Evolutionary conservation across 2,113 vertebrate species (phyloP), one percentile per base, ranked within the genome.

Genomic region (Urocynchramus pylzowi): DNA sequence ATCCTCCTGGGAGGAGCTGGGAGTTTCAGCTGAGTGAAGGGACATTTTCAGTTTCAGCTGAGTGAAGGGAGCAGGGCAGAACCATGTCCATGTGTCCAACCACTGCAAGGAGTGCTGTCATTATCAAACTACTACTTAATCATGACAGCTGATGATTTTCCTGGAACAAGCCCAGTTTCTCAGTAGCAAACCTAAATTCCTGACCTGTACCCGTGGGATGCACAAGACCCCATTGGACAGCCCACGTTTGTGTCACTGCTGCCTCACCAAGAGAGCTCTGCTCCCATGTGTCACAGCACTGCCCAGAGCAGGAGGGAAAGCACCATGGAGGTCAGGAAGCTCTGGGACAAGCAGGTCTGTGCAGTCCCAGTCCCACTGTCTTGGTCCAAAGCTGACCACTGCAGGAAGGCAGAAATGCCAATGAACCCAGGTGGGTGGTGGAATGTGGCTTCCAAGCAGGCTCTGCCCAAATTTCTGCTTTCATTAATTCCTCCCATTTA

Each of bases 371-470:
- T 8, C 20, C 31, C 50, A 12, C 17, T 31, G 26, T 21, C n/a
- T n/a, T 37, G 31, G 47, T 67, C 31, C 57, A 45, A 41, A 79
- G 13, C 71, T 30, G 45, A 18, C 10, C 24, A 8, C 76, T 27
- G 44, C 68, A 83, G 79, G 41, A 35, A 53, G 27, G 0, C 1
- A 47, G 24, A 14, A 87, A n/a, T 12, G 33, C 8, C 63, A 21
- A 4, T 0, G 0, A 31, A 13, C 7, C 27, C 23, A 6, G 21
- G 37, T 0, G 60, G 49, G 68, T 68, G 41, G 7, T 3, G 7
- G 44, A 52, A 35, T 0, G 1, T 2, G 7, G 27, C 53, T 81
- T 47, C 81, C 50, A 41, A 73, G 77, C 24, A 52, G 42, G n/a
- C 7, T 52, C 12, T 64, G 54, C 41, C 47, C 67, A 52, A 18